Conservation (phyloP, 2,888 invertebrate species). For the Cataglyphis cursor region DNA sequence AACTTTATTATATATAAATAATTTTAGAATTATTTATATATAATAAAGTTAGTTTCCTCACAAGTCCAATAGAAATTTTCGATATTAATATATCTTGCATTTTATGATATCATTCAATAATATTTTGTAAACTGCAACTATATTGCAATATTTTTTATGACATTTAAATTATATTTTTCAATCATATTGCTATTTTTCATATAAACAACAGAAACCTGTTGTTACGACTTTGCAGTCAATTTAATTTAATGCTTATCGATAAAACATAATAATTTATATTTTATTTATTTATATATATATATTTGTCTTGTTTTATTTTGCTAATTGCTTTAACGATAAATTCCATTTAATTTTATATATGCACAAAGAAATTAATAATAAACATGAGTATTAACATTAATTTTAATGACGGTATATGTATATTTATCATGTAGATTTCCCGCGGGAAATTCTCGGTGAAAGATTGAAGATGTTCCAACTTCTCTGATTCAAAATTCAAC, state of each 20-base stretch:
- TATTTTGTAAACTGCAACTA: neutral
- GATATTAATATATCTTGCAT: slow-evolving; percentile 9
- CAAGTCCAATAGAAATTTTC: neutral
- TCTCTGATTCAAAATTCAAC: neutral
- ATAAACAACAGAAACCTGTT: neutral
- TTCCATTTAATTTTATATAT: neutral
- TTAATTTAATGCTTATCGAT: neutral
- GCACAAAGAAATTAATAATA: neutral
- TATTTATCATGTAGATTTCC: neutral
- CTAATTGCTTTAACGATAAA: neutral
- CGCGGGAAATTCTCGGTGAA: neutral
- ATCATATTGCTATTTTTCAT: neutral
- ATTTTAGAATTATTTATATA: slow-evolving; percentile 33
- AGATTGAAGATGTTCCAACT: neutral
- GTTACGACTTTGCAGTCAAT: neutral
- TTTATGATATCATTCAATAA: neutral
- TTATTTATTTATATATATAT: neutral
- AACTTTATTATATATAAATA: neutral
- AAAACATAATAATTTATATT: neutral
- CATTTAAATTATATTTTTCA: neutral
- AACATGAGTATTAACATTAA: neutral
- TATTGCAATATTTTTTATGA: neutral
- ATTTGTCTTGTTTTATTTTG: neutral
- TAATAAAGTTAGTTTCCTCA: no score
- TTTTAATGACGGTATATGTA: neutral